phyloP scores from a whole-genome alignment of 92 coral and sea anemone genomes.

The Plumapathes pennacea region DNA sequence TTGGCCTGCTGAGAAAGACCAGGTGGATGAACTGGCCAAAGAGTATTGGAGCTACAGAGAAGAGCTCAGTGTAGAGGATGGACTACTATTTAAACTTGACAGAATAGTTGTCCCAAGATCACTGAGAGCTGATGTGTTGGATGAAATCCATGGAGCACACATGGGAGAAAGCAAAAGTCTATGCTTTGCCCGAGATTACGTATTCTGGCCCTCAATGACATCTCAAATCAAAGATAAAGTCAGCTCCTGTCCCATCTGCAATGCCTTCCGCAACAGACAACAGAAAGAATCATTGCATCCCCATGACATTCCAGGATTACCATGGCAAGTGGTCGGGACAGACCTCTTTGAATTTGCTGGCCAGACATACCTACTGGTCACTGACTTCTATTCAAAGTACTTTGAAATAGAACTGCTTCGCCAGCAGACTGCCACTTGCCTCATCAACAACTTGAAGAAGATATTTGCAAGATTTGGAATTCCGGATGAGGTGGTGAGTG shows the following conservation, averaged over 20 bases:
- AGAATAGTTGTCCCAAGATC: conserved; percentile 30
- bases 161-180: conserved; percentile 33
- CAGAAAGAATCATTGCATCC: conserved; percentile 42
- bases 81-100: conserved; percentile 37
- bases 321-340: conserved; percentile 58
- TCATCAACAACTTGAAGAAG: conserved; percentile 46
- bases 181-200: conserved; percentile 24
- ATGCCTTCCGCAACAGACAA: conserved; percentile 36
- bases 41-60: conserved; percentile 54
- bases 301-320: conserved; percentile 59
- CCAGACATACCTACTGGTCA: conserved; percentile 29
- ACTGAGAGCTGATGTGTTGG: conserved; percentile 26
- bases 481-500: conserved; percentile 31
- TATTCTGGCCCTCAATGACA: conserved; percentile 40
- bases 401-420: conserved; percentile 52
- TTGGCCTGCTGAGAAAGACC: conserved; percentile 31
- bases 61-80: conserved; percentile 47
- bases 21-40: conserved; percentile 47
- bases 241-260: conserved; percentile 36
- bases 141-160: conserved; percentile 41
- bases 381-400: conserved; percentile 48
- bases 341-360: conserved; percentile 49
- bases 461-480: conserved; percentile 57
- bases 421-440: conserved; percentile 28
- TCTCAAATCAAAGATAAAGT: conserved; percentile 43